phyloP scores from a whole-genome alignment of 2,888 invertebrate species.

The Orchestes rusci region DNA sequence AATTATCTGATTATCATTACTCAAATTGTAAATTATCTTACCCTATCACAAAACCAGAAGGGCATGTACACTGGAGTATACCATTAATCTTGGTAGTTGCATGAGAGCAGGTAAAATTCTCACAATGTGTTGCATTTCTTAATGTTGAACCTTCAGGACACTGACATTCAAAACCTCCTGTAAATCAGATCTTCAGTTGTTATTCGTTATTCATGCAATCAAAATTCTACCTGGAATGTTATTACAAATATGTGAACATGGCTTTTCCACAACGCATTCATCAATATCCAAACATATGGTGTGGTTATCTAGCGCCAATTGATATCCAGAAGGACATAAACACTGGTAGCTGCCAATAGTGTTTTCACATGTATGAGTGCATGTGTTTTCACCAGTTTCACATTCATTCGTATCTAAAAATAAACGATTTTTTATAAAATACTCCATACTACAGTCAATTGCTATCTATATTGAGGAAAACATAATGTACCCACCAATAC shows the following conservation, averaged over 20 bases:
- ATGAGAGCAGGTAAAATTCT: slow-evolving; percentile 38
- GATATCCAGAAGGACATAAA: slow-evolving; percentile 48
- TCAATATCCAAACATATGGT: slow-evolving; percentile 39
- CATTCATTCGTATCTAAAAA: slow-evolving; percentile 44
- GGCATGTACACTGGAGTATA: slow-evolving; percentile 41
- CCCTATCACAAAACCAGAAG: slow-evolving; percentile 40
- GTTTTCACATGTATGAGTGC: slow-evolving; percentile 50
- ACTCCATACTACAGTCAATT: not conserved
- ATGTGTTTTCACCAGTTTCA: slow-evolving; percentile 38
- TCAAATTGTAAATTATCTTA: slow-evolving; percentile 12
- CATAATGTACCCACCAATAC: slow-evolving; percentile 37
- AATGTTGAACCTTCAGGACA: slow-evolving; percentile 32
- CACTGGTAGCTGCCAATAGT: slow-evolving; percentile 51
- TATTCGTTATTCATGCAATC: not conserved
- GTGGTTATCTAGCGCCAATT: slow-evolving; percentile 35
- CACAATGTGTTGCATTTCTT: slow-evolving; percentile 34
- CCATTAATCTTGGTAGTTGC: slow-evolving; percentile 37
- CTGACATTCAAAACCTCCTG: slow-evolving; percentile 41
- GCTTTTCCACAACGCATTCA: slow-evolving; percentile 39
- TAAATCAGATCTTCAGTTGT: not conserved
- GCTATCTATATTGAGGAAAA: not conserved
- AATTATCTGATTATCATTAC: not conserved
- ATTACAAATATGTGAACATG: slow-evolving; percentile 49
- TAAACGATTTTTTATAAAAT: too few relatives aligned
- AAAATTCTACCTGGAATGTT: slow-evolving; percentile 15